Conservation (phyloP, 2,797 vertebrate species). For the Chaenodraco wilsoni region DNA sequence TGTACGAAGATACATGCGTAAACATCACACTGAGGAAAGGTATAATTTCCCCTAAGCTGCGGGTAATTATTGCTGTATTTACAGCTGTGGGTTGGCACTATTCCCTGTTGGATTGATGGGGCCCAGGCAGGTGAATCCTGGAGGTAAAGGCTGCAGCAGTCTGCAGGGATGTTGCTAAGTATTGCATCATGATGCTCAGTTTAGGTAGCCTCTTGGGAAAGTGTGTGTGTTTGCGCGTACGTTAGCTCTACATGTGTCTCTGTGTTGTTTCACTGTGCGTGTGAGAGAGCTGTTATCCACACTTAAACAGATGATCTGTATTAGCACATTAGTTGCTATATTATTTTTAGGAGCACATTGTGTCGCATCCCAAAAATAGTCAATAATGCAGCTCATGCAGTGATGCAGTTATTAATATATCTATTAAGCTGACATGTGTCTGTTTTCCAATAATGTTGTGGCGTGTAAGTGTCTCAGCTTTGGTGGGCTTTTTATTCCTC, state of each 20-base stretch:
- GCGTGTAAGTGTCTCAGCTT: constrained; percentile 6
- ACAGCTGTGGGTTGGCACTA: constrained; percentile 28
- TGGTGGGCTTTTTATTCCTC: constrained; percentile 16
- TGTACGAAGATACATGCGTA: neutral
- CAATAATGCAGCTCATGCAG: constrained; percentile 62
- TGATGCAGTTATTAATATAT: constrained; percentile 75
- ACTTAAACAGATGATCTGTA: constrained; percentile 54
- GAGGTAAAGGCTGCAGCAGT: constrained; percentile 57
- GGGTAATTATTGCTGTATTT: constrained; percentile 50
- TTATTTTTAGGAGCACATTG: constrained; percentile 77
- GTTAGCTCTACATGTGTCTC: neutral
- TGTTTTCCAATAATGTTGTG: constrained; percentile 25
- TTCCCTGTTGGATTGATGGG: constrained; percentile 42
- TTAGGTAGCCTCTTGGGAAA: constrained; percentile 60
- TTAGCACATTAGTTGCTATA: constrained; percentile 58
- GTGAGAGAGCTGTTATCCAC: constrained; percentile 51
- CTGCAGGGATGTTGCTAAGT: constrained; percentile 78
- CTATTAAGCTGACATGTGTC: constrained; percentile 48
- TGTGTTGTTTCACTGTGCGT: constrained; percentile 18
- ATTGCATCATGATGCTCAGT: constrained; percentile 82
- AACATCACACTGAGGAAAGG: constrained; percentile 16
- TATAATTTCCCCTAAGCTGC: constrained; percentile 30
- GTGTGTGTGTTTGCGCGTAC: constrained; percentile 25
- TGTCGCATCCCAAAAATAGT: constrained; percentile 73
- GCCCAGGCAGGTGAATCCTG: constrained; percentile 53